Percentiles rank a stretch among this genome's conserved stretches.
Evolutionary conservation across 2,888 invertebrate species (phyloP).

Genomic region (Pherbina coryleti): DNA sequence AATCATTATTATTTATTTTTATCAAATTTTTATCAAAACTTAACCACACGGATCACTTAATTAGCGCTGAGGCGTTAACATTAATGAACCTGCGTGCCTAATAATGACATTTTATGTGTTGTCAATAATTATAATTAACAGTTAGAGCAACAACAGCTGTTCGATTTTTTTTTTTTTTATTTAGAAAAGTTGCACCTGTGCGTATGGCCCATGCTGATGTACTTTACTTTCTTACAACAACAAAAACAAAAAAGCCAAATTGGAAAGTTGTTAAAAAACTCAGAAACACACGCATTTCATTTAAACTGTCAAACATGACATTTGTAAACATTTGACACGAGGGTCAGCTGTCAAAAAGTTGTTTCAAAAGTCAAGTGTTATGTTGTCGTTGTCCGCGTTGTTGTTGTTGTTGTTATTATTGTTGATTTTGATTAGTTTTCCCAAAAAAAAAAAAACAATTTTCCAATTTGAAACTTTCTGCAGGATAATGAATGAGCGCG

Average conservation of each 20-base stretch:
- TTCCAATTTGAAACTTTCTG: slow-evolving; percentile 20
- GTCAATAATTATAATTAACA: slow-evolving; percentile 36
- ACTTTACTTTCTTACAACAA: neutral
- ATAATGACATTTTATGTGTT: slow-evolving; percentile 39
- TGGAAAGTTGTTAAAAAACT: neutral
- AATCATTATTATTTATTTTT: neutral
- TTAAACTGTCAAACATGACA: slow-evolving; percentile 12
- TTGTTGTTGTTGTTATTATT: neutral
- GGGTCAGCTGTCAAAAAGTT: slow-evolving; percentile 33
- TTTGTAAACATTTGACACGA: slow-evolving; percentile 30
- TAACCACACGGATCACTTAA: neutral
- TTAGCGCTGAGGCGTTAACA: slow-evolving; percentile 6
- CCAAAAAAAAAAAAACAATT: slow-evolving; percentile 2
- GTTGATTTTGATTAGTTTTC: slow-evolving; percentile 26
- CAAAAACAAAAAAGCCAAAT: neutral
- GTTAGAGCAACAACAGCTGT: neutral
- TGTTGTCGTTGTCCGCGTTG: neutral
- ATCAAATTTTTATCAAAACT: neutral
- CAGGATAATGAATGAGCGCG: slow-evolving; percentile 21
- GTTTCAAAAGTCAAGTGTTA: slow-evolving; percentile 28
- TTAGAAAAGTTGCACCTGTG: slow-evolving; percentile 4
- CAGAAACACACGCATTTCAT: slow-evolving; percentile 10
- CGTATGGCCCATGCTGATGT: neutral
- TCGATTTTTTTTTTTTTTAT: no score
- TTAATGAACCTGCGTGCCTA: slow-evolving; percentile 25